These are phyloP conservation scores for Echinarachnius parma DNA, from an alignment of 53 echinoderm and acorn worm species.

Conservation along the genomic window DNA sequence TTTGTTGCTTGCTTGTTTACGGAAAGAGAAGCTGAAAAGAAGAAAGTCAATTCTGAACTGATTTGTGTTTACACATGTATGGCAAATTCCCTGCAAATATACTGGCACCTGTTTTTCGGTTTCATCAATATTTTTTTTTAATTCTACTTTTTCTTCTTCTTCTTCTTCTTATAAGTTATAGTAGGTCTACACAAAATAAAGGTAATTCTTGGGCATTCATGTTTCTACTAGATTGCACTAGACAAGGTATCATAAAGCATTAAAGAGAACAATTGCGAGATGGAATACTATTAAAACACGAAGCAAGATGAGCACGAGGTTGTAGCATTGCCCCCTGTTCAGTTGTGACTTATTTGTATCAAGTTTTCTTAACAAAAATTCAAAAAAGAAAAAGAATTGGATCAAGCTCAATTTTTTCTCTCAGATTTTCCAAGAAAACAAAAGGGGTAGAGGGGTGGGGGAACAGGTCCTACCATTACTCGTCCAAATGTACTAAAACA, in stretches of 20 bases:
- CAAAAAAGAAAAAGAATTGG: no score
- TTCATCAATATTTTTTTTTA: no score
- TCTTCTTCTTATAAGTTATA: background rate
- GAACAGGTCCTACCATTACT: no score
- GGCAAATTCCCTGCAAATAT: constrained; percentile 35
- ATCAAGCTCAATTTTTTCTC: no score
- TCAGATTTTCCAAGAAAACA: no score
- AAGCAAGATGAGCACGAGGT: constrained; percentile 33
- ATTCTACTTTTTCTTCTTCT: constrained; percentile 5
- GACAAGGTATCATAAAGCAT: background rate
- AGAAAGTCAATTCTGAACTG: constrained; percentile 24
- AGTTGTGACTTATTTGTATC: constrained; percentile 5
- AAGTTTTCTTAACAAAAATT: no score
- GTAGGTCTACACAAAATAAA: constrained; percentile 30
- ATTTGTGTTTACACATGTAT: constrained; percentile 41
- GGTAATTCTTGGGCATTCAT: background rate
- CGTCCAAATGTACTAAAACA: no score
- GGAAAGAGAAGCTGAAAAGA: constrained; percentile 30
- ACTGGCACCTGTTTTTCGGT: constrained; percentile 41
- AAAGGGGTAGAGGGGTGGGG: no score
- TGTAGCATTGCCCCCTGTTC: constrained; percentile 1
- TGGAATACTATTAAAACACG: constrained; percentile 43
- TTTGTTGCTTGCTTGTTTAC: no score
- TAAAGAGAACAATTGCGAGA: constrained; percentile 23
- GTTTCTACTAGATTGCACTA: constrained; percentile 31